Percentiles rank a stretch among this genome's conserved stretches.
These are phyloP conservation scores for Spodoptera exigua DNA, from an alignment of 2,888 invertebrate genomes.

Conservation along the genomic window DNA sequence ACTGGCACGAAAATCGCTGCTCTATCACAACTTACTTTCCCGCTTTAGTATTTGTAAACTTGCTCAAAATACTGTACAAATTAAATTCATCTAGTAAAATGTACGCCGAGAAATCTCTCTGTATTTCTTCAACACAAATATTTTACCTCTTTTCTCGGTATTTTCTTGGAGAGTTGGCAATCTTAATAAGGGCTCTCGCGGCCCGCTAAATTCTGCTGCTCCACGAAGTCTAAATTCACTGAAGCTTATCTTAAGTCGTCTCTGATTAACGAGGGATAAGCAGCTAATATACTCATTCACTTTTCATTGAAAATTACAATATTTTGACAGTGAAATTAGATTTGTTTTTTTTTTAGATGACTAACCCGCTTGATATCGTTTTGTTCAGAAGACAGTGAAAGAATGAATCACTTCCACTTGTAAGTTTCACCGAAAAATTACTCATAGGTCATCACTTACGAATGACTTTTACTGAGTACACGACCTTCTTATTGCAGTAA, in stretches of 20 bases:
- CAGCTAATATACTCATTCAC: conserved; percentile 15
- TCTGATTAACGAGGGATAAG: conserved; percentile 26
- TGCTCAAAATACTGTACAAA: conserved; percentile 11
- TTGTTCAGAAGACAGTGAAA: not conserved
- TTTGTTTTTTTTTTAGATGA: conserved; percentile 2
- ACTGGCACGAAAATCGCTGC: too few species aligned
- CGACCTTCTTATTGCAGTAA: too few species aligned
- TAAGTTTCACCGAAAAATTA: too few species aligned
- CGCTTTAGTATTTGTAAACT: too few species aligned
- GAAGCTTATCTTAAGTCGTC: conserved; percentile 35
- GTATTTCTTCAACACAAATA: conserved; percentile 37
- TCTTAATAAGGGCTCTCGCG: conserved; percentile 43
- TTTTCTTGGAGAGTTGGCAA: conserved; percentile 43
- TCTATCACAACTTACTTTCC: too few species aligned
- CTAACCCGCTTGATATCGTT: not conserved
- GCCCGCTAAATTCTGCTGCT: conserved; percentile 38
- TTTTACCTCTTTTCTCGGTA: conserved; percentile 40
- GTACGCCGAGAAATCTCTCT: conserved; percentile 23
- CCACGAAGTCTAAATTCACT: conserved; percentile 18
- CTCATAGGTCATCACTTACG: too few species aligned
- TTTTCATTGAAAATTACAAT: conserved; percentile 1
- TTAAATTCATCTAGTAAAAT: conserved; percentile 26
- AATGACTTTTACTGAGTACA: too few species aligned
- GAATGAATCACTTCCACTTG: too few species aligned
- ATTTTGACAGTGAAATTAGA: conserved; percentile 5